Percentiles rank a stretch among this genome's conserved stretches.
These are phyloP conservation scores for Ferrisia virgata DNA, from an alignment of 2,888 invertebrate species.

Conservation along the genomic window DNA sequence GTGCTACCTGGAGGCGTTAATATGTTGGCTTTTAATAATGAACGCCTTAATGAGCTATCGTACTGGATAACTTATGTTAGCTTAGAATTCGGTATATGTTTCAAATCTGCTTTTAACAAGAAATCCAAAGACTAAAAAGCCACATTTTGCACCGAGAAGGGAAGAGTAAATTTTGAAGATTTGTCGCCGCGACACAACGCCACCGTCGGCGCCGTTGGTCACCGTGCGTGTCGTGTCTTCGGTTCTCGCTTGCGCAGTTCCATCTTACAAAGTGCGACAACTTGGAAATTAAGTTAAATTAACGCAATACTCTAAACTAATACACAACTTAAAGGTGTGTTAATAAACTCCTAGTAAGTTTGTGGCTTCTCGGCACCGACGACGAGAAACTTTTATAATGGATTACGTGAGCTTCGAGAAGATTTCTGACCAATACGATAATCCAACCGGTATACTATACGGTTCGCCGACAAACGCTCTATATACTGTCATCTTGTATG, in stretches of 20 bases:
- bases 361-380: neutral
- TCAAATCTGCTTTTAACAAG: neutral
- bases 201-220: too few species aligned
- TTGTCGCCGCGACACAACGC: neutral
- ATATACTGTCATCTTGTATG: neutral
- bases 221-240: neutral
- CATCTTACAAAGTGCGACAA: neutral
- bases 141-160: neutral
- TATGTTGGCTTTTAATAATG: conserved; percentile 11
- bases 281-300: conserved; percentile 14
- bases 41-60: neutral
- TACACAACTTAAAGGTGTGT: conserved; percentile 13
- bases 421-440: conserved; percentile 6
- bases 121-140: neutral
- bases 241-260: neutral
- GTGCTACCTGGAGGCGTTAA: neutral
- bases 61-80: neutral
- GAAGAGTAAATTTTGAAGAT: too few species aligned
- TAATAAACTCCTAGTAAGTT: conserved; percentile 10
- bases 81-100: neutral
- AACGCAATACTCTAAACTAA: conserved; percentile 23
- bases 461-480: neutral
- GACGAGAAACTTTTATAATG: conserved; percentile 3
- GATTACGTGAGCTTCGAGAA: neutral
- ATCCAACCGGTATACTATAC: neutral